Evolutionary conservation across 2,113 vertebrate species (phyloP).

Genomic region (Cairina moschata): DNA sequence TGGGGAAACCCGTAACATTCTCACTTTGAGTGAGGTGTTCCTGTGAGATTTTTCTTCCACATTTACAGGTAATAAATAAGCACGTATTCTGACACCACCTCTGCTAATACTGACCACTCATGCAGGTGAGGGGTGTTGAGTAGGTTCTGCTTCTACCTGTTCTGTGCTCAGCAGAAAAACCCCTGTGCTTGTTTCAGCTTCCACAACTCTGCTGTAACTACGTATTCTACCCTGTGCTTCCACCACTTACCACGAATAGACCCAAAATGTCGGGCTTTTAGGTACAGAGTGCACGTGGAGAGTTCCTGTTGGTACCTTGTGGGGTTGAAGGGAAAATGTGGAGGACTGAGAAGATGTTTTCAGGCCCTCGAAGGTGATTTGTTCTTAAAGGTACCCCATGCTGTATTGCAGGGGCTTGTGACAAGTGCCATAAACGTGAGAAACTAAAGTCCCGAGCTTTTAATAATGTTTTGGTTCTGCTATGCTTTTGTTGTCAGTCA

Average conservation of each 20-base stretch:
- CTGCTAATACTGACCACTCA: background rate
- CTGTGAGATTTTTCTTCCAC: background rate
- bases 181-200: background rate
- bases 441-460: background rate
- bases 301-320: background rate
- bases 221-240: background rate
- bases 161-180: background rate
- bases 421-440: background rate
- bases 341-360: background rate
- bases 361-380: background rate
- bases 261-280: background rate
- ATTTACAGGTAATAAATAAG: background rate
- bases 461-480: background rate
- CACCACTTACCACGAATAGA: background rate
- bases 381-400: background rate
- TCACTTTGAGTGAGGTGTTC: background rate
- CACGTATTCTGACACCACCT: rapidly evolving
- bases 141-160: background rate
- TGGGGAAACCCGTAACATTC: background rate
- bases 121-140: background rate
- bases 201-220: rapidly evolving
- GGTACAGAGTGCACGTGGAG: background rate
- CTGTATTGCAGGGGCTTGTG: background rate
- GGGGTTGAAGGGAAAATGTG: background rate
- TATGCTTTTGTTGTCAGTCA: rapidly evolving